A percentile compares a stretch with the other conserved stretches of the same genome.
phyloP scores from a whole-genome alignment of 1,140 invertebrate species.

The Drosophila sp. region DNA sequence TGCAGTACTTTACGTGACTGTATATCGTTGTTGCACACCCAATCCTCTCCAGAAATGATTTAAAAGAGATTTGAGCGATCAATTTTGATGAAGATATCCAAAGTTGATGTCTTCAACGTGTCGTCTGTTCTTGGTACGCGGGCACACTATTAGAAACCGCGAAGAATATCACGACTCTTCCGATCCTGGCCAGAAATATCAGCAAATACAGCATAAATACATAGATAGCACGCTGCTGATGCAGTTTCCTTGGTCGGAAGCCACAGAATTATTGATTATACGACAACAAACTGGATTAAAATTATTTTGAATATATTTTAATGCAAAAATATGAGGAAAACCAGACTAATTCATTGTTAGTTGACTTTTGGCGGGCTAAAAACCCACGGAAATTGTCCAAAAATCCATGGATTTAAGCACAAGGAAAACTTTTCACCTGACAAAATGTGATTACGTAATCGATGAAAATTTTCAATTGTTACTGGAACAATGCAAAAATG shows the following conservation, averaged over 20 bases:
- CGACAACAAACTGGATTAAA: background rate
- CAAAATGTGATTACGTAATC: constrained; percentile 80
- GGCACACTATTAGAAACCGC: background rate
- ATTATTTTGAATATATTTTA: constrained; percentile 12
- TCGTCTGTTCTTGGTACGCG: background rate
- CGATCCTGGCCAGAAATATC: constrained; percentile 42
- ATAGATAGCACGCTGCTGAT: constrained; percentile 4
- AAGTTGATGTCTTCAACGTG: background rate
- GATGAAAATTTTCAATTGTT: constrained; percentile 66
- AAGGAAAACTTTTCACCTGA: constrained; percentile 68
- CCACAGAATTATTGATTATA: constrained; percentile 2
- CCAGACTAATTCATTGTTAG: background rate
- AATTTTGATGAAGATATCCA: background rate
- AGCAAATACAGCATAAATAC: constrained; percentile 30
- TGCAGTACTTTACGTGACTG: background rate
- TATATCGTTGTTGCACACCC: background rate
- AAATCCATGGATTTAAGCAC: constrained; percentile 43
- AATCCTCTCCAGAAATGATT: constrained; percentile 71
- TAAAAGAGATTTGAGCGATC: background rate
- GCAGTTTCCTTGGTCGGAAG: constrained; percentile 25
- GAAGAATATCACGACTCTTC: background rate
- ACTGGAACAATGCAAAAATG: constrained; percentile 49
- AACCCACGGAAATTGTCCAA: constrained; percentile 37
- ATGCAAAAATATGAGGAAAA: constrained; percentile 18
- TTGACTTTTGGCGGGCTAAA: constrained; percentile 54